Evolutionary conservation across 2,888 invertebrate genomes (phyloP).

Genomic region (Orthonychiurus folsomi): DNA sequence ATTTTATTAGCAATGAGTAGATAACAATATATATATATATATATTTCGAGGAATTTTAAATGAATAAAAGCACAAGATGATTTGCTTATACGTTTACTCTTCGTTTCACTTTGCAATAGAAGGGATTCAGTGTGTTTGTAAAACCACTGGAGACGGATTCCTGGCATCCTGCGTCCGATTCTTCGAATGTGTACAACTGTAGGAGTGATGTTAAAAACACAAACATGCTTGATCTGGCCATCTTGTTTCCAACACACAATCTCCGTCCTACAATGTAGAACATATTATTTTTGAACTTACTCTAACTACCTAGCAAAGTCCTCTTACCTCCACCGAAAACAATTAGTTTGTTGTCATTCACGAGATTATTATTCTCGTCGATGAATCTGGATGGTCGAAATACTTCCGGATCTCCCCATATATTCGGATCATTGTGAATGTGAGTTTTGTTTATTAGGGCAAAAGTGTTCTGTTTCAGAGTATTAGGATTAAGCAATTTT

Average conservation of each 20-base stretch:
- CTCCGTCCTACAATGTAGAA: conserved; percentile 10
- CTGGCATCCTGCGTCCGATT: neutral
- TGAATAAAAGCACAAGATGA: too few species aligned
- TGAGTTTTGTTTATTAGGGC: conserved; percentile 9
- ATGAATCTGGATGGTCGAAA: conserved; percentile 14
- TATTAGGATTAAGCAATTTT: neutral
- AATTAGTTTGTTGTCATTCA: conserved; percentile 9
- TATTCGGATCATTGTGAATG: conserved; percentile 9
- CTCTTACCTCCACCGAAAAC: conserved; percentile 13
- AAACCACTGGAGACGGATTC: conserved; percentile 10
- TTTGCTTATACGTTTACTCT: neutral
- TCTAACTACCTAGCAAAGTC: neutral
- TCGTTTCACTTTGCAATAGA: conserved; percentile 11
- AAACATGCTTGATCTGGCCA: conserved; percentile 11
- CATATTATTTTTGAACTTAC: neutral
- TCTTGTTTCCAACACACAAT: conserved; percentile 10
- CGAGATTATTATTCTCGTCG: conserved; percentile 7
- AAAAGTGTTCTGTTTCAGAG: conserved; percentile 10
- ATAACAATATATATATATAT: too few species aligned
- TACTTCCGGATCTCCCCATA: conserved; percentile 13
- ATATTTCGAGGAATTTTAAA: too few species aligned
- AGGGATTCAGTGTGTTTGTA: conserved; percentile 6
- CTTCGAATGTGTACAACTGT: conserved; percentile 12
- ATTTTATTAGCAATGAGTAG: too few species aligned
- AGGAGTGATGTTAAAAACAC: conserved; percentile 14